These are phyloP conservation scores for Orestias chungarensis DNA, from an alignment of 2,797 vertebrate genomes.

Conservation along the genomic window DNA sequence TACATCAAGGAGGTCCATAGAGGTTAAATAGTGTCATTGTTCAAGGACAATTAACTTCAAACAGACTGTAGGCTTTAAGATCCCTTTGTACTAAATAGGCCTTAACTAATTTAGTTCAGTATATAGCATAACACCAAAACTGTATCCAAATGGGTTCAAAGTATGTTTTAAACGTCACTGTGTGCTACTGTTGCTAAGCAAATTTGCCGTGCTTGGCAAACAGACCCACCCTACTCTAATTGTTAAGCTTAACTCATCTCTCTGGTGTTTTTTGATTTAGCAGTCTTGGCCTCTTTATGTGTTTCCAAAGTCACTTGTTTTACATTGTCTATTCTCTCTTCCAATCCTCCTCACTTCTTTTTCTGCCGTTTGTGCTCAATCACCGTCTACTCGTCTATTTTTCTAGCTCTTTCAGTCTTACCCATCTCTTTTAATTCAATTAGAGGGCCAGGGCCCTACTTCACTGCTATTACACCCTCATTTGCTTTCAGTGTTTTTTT, in stretches of 20 bases:
- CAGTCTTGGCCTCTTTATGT: slow-evolving; percentile 51
- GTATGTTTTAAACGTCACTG: slow-evolving; percentile 39
- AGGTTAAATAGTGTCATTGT: not conserved
- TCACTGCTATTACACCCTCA: slow-evolving; percentile 90
- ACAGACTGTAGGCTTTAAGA: not conserved
- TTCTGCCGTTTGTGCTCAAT: slow-evolving; percentile 48
- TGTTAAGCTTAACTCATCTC: slow-evolving; percentile 64
- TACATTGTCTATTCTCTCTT: slow-evolving; percentile 37
- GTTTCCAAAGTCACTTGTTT: slow-evolving; percentile 64
- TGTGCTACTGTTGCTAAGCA: slow-evolving; percentile 69
- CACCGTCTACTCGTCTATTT: slow-evolving; percentile 44
- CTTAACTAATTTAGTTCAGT: slow-evolving; percentile 7
- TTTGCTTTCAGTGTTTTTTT: slow-evolving; percentile 88
- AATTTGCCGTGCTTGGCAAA: slow-evolving; percentile 65
- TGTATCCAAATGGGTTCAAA: slow-evolving; percentile 19
- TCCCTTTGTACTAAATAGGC: not conserved
- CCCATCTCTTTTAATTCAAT: slow-evolving; percentile 97
- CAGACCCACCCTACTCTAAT: slow-evolving; percentile 56
- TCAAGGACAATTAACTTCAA: not conserved
- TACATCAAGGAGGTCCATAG: not conserved
- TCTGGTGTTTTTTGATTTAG: slow-evolving; percentile 66
- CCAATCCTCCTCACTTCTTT: slow-evolving; percentile 30
- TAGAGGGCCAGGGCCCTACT: slow-evolving; percentile 90
- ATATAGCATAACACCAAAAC: slow-evolving; percentile 5
- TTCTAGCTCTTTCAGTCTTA: slow-evolving; percentile 45